Base-by-base conservation (phyloP, 2,888 invertebrate species). In the Eupithecia exiguata region DNA sequence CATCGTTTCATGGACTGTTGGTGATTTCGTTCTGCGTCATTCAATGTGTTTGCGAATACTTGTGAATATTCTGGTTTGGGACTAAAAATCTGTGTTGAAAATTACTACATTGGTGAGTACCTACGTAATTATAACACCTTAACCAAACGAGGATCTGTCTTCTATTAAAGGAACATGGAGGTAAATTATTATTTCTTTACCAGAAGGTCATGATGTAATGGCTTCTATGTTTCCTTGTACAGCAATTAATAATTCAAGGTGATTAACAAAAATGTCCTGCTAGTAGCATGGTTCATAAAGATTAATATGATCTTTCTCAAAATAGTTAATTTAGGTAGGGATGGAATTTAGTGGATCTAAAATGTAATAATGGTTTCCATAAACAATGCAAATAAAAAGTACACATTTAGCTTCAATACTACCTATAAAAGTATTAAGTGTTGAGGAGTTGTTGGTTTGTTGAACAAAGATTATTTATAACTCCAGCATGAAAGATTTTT, bases 11-110 rank as follows among this genome's bases (percentile, higher is more conserved):
- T 87, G 88, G 84, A 80, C 86, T 88, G 84, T 88, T 87, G 84
- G 87, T 86, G 84, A 85, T 89, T 88, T 76, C 88, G 90, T 87
- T 91, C 79, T 86, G 88, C 92, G 92, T 90, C 91, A 91, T 86
- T 89, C 87, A 83, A 84, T 84, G 83, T 84, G 87, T 83, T 86
- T 78, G 74, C 69, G 63, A 72, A 72, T 74, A 74, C 35, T 68
- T 69, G 83, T 84, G 79, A 79, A 77, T 40, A 70, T 68, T 74
- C 49, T n/a, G 40, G 14, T 43, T 10, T 58, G 18, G 16, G 65
- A 62, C 16, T 25, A 30, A 7, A 76, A 77, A 74, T 77, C 77
- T 74, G 77, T 79, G 77, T 78, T 76, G 71, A 77, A 76, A 74
- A 78, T 76, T 70, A 74, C 72, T 72, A 36, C 72, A 77, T 76